These are phyloP conservation scores for Pseudopodoces humilis DNA, from an alignment of 2,113 vertebrate species.

Conservation along the genomic window DNA sequence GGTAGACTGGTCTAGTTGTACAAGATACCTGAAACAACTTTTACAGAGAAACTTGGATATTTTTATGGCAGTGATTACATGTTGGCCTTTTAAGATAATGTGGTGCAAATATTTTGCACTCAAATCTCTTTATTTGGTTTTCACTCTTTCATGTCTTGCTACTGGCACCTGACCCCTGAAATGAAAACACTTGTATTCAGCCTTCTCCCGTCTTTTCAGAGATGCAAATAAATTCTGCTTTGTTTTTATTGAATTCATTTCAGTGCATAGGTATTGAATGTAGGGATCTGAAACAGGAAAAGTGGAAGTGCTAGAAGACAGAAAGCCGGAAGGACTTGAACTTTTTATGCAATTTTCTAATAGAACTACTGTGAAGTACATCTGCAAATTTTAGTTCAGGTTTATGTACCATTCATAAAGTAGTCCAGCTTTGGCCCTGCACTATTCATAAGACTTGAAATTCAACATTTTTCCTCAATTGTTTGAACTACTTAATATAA, in stretches of 20 bases:
- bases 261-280: neutral
- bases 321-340: neutral
- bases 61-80: neutral
- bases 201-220: neutral
- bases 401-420: neutral
- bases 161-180: neutral
- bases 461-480: neutral
- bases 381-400: neutral
- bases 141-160: neutral
- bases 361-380: neutral
- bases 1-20: neutral
- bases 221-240: neutral
- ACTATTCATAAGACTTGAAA: neutral
- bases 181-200: neutral
- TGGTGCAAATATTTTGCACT: neutral
- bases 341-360: neutral
- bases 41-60: neutral
- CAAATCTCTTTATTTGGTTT: neutral
- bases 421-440: neutral
- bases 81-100: neutral
- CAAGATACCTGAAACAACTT: neutral
- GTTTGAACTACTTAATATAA: neutral
- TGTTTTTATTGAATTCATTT: neutral
- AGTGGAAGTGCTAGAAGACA: neutral
- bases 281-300: neutral